Evolutionary conservation across 2,888 invertebrate genomes (phyloP), one percentile per base, ranked within the genome.

Genomic region (Temnothorax rugatulus): DNA sequence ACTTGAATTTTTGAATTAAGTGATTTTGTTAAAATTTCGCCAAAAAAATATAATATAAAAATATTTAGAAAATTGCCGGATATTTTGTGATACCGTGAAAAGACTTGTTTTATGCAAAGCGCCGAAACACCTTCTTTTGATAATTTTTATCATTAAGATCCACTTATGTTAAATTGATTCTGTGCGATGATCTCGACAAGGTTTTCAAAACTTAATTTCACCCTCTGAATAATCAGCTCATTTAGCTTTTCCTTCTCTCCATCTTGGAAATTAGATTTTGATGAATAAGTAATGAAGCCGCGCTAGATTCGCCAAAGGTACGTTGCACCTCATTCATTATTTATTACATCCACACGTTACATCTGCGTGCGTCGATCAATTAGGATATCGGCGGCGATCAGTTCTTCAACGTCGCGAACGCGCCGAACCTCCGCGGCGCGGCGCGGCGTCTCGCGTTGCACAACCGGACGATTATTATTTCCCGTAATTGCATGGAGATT

Each of bases 401-500:
- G 63, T 82, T 79, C n/a, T 38, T 71, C 57, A 66, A 75, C 64
- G 34, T 54, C 77, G 47, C 59, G 59, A 79, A 52, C 29, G 52
- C 11, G 21, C 9, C 18, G 71, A n/a, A 71, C 61, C 34, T 34
- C 68, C 64, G 52, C 38, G 18, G 7, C 34, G 25, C 25, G 25
- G 25, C 25, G 25, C 29, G 2, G 29, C 29, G 34, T 41, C 21
- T 7, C 47, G 34, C 11, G 25, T 18, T n/a, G 77, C 59, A 44
- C 21, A 47, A 61, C 34, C 47, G 15, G 15, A 15, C 64, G 68
- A 63, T 81, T 41, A 54, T 83, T 69, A 50, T 66, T 29, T 83
- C 47, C 15, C 69, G 61, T 68, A 68, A 82, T 64, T 82, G 69
- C 52, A 68, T 47, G 25, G 61, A 81, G 85, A 87, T 85, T 82